Conservation (phyloP, 2,888 invertebrate genomes). For the Dimorphilus gyrociliatus region DNA sequence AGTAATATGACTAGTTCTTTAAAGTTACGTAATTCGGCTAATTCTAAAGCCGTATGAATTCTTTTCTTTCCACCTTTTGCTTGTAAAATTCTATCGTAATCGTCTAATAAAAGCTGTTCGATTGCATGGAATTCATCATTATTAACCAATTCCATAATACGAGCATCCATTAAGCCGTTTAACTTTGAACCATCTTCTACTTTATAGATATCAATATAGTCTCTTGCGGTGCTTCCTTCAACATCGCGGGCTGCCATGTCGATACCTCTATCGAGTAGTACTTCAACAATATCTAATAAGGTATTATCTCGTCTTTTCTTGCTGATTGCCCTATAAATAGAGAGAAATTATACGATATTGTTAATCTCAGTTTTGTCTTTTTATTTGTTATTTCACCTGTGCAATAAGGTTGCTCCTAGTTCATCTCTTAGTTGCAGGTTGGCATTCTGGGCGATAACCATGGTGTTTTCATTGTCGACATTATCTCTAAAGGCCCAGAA, state of each 20-base stretch:
- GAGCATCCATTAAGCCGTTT: conserved; percentile 14
- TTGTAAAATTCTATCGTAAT: conserved; percentile 16
- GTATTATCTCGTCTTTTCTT: conserved; percentile 7
- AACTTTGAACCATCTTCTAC: conserved; percentile 7
- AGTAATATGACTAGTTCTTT: conserved; percentile 20
- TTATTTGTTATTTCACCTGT: too few relatives aligned
- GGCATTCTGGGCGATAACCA: conserved; percentile 13
- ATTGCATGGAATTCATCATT: conserved; percentile 9
- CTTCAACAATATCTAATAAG: conserved; percentile 13
- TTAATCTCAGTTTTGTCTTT: too few relatives aligned
- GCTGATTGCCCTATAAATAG: not conserved
- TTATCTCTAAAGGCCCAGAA: conserved; percentile 20
- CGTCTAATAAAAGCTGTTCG: conserved; percentile 21
- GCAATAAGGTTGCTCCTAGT: conserved; percentile 16
- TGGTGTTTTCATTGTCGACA: conserved; percentile 13
- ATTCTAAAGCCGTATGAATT: conserved; percentile 16
- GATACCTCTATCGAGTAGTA: conserved; percentile 14
- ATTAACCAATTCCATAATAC: conserved; percentile 12
- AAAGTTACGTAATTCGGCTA: conserved; percentile 21
- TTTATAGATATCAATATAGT: conserved; percentile 12
- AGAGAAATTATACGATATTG: conserved; percentile 2
- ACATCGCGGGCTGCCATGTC: conserved; percentile 16
- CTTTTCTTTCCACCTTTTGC: conserved; percentile 7
- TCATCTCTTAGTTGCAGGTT: conserved; percentile 14
- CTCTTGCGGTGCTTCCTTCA: conserved; percentile 16